These are phyloP conservation scores for Lagopus leucura DNA, from an alignment of 2,113 vertebrate species.

Conservation along the genomic window DNA sequence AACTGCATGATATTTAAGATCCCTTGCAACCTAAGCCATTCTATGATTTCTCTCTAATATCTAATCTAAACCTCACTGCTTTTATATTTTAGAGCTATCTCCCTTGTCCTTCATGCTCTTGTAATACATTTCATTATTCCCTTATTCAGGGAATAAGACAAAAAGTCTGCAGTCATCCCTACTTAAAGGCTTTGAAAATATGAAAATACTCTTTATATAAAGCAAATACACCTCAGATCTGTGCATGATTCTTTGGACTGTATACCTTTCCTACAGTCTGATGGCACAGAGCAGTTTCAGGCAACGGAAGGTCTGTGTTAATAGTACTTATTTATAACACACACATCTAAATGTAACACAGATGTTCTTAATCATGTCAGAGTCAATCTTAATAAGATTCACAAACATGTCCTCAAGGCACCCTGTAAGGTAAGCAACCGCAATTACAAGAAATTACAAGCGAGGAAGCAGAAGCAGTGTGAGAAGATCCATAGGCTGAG, in stretches of 20 bases:
- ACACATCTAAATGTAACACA: slow-evolving; percentile 34
- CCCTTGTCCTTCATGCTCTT: neutral
- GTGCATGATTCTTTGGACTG: neutral
- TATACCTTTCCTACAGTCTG: neutral
- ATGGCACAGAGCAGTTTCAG: neutral
- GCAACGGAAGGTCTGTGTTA: neutral
- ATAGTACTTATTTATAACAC: neutral
- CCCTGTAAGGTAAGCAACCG: slow-evolving; percentile 21
- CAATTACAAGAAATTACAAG: neutral
- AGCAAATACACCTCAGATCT: neutral
- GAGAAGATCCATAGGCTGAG: neutral
- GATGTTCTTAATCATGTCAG: slow-evolving; percentile 31
- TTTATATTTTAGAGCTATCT: neutral
- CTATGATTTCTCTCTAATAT: too few species aligned
- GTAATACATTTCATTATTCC: neutral
- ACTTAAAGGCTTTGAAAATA: neutral
- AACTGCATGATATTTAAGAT: neutral
- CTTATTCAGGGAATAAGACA: neutral
- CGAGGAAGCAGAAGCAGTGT: neutral
- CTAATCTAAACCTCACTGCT: neutral
- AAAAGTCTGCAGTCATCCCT: neutral
- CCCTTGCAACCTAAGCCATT: neutral
- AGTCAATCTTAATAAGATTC: slow-evolving; percentile 35
- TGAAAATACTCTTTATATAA: neutral
- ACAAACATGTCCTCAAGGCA: slow-evolving; percentile 35